phyloP scores from a whole-genome alignment of 2,888 invertebrate genomes.

The Horisme vitalbata region DNA sequence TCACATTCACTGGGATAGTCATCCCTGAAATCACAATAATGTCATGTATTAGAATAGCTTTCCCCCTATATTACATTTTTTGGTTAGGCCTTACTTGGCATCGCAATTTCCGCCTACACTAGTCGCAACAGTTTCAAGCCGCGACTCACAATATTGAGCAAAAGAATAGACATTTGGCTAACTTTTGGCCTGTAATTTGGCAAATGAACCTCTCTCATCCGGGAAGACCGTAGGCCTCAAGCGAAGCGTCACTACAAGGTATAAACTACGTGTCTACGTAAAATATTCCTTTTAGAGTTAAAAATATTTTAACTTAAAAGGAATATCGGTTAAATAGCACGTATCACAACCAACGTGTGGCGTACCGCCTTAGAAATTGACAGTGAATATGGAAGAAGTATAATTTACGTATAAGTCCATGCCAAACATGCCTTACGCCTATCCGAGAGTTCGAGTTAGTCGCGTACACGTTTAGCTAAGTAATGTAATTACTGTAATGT shows the following conservation, averaged over 20 bases:
- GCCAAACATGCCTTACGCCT: constrained; percentile 63
- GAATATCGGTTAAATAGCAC: constrained; percentile 68
- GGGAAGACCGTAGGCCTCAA: constrained; percentile 75
- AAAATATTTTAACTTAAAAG: constrained; percentile 43
- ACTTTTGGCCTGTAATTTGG: constrained; percentile 71
- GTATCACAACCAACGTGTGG: constrained; percentile 81
- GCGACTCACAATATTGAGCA: constrained; percentile 54
- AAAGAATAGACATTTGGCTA: constrained; percentile 55
- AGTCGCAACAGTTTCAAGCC: constrained; percentile 17
- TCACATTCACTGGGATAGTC: constrained; percentile 27
- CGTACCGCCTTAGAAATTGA: constrained; percentile 74
- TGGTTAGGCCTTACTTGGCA: constrained; percentile 29
- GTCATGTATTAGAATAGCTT: constrained; percentile 21
- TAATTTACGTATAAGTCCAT: constrained; percentile 69
- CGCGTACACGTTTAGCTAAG: constrained; percentile 25
- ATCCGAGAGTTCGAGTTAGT: constrained; percentile 32
- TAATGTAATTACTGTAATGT: constrained; percentile 23
- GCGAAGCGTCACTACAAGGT: constrained; percentile 75
- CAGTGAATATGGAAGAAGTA: constrained; percentile 72
- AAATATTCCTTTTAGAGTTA: constrained; percentile 58
- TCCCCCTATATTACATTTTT: constrained; percentile 16
- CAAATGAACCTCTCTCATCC: constrained; percentile 59
- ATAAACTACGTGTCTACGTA: constrained; percentile 75
- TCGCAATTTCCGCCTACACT: constrained; percentile 14
- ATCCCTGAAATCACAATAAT: constrained; percentile 22